Evolutionary conservation across 2,797 vertebrate species (phyloP), one percentile per base, ranked within the genome.

Genomic region (Benthosema pterotum): DNA sequence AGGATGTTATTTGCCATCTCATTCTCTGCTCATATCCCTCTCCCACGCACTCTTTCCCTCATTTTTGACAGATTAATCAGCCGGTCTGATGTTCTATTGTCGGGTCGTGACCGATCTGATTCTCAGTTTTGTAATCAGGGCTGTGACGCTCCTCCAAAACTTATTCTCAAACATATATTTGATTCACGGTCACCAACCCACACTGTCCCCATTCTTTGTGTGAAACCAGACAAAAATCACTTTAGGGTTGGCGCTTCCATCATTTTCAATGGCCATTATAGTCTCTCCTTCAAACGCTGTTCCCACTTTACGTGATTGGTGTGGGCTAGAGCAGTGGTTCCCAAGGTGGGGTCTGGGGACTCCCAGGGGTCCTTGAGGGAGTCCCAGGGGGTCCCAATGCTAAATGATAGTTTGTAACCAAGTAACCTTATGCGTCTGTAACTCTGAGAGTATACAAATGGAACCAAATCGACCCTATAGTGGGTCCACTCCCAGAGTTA

Each of bases 11-110:
- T 38, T 38, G 5, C 45, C 6, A 13, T 48, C 17, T 22, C 48
- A 12, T n/a, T 50, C 15, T 15, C 11, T 60, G 42, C 3, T 4
- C 50, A 12, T 17, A 18, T 13, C 50, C 55, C 45, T 60, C 18
- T 8, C 48, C 63, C 14, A 57, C 12, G 51, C 43, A 25, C 38
- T 58, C 60, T 32, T 0, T 17, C 4, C 1, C 59, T 28, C 51
- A 42, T 11, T 25, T 62, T 3, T 45, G 46, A 69, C 53, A 52
- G 43, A 19, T 28, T 32, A 57, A 62, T 72, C 42, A 42, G 55
- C 65, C 16, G 42, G 1, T 55, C 11, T 7, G 18, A 32, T 32
- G 28, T 32, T 6, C 4, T 32, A 32, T 18, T 60, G 58, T 52
- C 15, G 28, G n/a, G 15, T 16, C 17, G 56, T 38, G 25, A 11